Evolutionary conservation across 2,797 vertebrate species (phyloP), one percentile per base, ranked within the genome.

Genomic region (Semaprochilodus insignis): DNA sequence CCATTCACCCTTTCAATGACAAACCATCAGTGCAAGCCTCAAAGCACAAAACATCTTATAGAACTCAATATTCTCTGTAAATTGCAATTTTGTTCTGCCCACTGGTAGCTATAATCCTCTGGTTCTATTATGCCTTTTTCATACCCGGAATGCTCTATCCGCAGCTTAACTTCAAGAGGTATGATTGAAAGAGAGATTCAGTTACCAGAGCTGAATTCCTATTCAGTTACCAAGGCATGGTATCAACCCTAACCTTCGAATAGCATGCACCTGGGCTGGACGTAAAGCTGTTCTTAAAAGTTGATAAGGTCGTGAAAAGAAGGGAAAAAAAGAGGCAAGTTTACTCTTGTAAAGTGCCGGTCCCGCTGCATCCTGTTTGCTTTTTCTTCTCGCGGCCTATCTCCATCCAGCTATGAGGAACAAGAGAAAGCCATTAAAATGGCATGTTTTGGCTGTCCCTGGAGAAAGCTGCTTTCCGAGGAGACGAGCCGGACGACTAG

Each of bases 371-470:
- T 60, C 75, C 51, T 69, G 77, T 81, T 81, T 66, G 60, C 65
- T 77, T 87, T 52, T 62, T 44, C 4, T 70, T 44, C 63, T 81
- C 54, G 74, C 31, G 55, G 21, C 81, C 69, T 57, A 63, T 75
- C 81, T 86, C 80, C 31, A 31, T 67, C 55, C 54, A 44, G 52
- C 73, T 67, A 60, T 40, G 62, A 70, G 74, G 75, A 77, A 80
- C 75, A 84, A 83, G 81, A 81, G 75, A 89, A 88, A 77, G 55
- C 67, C 82, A 83, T 89, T 89, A 88, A 78, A 62, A 60, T 55
- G 40, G 73, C 80, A 83, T 84, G 75, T 83, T 81, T 63, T 63
- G 25, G 19, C 27, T 51, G 23, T 60, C 67, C 80, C 72, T 14
- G 36, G 77, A 80, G 63, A 63, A 52, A 66, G 34, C 27, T 66